phyloP scores from a whole-genome alignment of 1,140 invertebrate genomes.

The Heliothis virescens region DNA sequence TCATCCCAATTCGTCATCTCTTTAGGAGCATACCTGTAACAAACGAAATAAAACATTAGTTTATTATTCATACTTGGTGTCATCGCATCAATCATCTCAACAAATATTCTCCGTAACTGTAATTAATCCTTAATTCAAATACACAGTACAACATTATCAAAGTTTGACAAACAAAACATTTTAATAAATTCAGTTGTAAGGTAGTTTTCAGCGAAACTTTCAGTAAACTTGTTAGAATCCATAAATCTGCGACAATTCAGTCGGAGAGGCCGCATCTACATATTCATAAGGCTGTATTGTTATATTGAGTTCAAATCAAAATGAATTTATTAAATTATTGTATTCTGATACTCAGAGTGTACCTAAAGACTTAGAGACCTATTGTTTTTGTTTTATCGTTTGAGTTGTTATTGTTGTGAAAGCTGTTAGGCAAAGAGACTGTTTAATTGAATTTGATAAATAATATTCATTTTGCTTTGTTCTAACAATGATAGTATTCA shows the following conservation, averaged over 20 bases:
- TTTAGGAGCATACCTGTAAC: slow-evolving; percentile 29
- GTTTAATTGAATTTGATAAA: no score
- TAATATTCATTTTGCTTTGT: no score
- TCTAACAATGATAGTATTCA: no score
- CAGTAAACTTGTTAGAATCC: neutral
- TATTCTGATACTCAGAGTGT: neutral
- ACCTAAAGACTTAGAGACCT: neutral
- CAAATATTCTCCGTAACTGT: no score
- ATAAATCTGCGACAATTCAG: neutral
- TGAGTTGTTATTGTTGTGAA: neutral
- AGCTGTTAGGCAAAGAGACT: no score
- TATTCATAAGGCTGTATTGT: slow-evolving; percentile 13
- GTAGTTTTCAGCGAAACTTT: neutral
- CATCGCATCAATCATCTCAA: no score
- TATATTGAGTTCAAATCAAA: neutral
- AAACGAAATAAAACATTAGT: neutral
- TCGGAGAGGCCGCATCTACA: neutral
- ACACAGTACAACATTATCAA: no score
- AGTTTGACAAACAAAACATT: no score
- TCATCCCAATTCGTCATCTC: no score
- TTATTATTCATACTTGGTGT: neutral
- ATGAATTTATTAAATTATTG: neutral
- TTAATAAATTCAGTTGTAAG: neutral
- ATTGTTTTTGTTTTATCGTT: neutral
- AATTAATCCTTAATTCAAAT: no score